Percentiles rank a stretch among this genome's conserved stretches.
phyloP scores from a whole-genome alignment of 2,888 invertebrate genomes.

The Zygogramma bicolorata region DNA sequence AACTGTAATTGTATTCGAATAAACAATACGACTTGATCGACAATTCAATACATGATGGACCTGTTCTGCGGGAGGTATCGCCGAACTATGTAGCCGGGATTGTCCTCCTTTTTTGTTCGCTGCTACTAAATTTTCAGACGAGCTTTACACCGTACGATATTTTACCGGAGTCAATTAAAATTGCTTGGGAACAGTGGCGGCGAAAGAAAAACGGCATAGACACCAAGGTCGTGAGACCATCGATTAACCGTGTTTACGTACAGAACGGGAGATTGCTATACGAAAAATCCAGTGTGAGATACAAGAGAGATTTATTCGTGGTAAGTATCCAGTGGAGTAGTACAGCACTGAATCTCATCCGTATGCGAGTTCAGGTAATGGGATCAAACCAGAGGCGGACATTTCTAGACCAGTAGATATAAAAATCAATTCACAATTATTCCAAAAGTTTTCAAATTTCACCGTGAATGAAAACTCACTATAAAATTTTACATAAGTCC shows the following conservation, averaged over 20 bases:
- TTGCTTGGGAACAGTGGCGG: constrained; percentile 45
- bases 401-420: too few relatives aligned
- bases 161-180: constrained; percentile 57
- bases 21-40: constrained; percentile 62
- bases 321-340: neutral
- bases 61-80: constrained; percentile 57
- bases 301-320: too few relatives aligned
- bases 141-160: constrained; percentile 54
- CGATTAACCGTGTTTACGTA: neutral
- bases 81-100: constrained; percentile 51
- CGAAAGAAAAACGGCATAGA: neutral
- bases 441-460: too few relatives aligned
- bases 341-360: too few relatives aligned
- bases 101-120: constrained; percentile 55
- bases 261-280: too few relatives aligned
- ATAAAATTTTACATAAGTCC: too few relatives aligned
- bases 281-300: too few relatives aligned
- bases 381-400: too few relatives aligned
- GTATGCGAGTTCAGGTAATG: too few relatives aligned
- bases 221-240: neutral
- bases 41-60: constrained; percentile 61
- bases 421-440: too few relatives aligned
- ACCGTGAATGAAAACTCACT: too few relatives aligned
- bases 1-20: constrained; percentile 62
- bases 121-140: constrained; percentile 56